These are phyloP conservation scores for Metaphire vulgaris DNA, from an alignment of 1,140 invertebrate species.

Conservation along the genomic window DNA sequence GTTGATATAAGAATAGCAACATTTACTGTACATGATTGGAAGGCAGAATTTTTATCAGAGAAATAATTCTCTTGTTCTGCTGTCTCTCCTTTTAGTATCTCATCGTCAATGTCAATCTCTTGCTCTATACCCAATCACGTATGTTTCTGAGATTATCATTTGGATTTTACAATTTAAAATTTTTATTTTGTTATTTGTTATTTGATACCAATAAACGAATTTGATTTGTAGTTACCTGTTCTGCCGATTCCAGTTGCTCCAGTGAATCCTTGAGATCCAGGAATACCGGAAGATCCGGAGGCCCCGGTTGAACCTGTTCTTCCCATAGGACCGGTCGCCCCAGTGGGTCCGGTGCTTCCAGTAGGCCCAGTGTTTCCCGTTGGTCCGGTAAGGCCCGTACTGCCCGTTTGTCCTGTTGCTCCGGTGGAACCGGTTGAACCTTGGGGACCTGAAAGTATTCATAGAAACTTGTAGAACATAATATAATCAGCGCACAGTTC, in stretches of 20 bases:
- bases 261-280: conserved; percentile 31
- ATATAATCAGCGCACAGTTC: too few relatives aligned
- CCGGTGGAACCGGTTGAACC: background rate
- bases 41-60: too few relatives aligned
- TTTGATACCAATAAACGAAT: too few relatives aligned
- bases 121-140: too few relatives aligned
- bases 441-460: background rate
- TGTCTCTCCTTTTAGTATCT: too few relatives aligned
- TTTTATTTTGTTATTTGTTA: background rate
- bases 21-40: too few relatives aligned
- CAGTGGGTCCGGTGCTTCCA: conserved; percentile 11
- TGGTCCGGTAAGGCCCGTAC: background rate
- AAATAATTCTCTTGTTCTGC: too few relatives aligned
- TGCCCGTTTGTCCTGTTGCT: background rate
- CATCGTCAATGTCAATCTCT: too few relatives aligned
- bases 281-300: conserved; percentile 25
- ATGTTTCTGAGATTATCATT: too few relatives aligned
- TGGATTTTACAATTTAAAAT: background rate
- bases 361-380: conserved; percentile 7
- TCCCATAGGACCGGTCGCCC: background rate
- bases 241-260: conserved; percentile 26
- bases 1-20: too few relatives aligned
- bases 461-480: too few relatives aligned
- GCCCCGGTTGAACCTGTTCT: conserved; percentile 26
- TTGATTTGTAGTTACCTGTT: too few relatives aligned